These are phyloP conservation scores for Oreochromis aureus DNA, from an alignment of 2,113 vertebrate genomes.

Conservation along the genomic window DNA sequence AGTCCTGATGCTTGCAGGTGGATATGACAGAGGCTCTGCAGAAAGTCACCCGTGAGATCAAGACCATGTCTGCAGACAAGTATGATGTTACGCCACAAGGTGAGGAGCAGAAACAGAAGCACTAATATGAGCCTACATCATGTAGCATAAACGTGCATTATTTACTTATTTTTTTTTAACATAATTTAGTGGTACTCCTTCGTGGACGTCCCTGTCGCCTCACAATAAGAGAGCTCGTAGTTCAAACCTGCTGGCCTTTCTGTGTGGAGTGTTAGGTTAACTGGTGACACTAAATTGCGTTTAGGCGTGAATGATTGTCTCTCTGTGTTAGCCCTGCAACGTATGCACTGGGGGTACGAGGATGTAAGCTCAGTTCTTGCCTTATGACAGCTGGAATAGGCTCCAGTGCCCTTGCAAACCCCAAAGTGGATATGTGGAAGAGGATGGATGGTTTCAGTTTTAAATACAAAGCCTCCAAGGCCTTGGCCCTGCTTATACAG, in stretches of 20 bases:
- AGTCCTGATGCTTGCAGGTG: conserved; percentile 58
- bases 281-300: background rate
- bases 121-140: background rate
- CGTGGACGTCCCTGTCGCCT: background rate
- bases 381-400: background rate
- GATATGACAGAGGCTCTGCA: conserved; percentile 90
- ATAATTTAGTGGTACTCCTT: background rate
- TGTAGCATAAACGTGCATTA: background rate
- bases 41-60: conserved; percentile 91
- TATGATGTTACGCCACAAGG: conserved; percentile 94
- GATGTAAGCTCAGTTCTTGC: background rate
- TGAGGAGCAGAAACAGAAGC: conserved; percentile 42
- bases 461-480: background rate
- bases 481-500: background rate
- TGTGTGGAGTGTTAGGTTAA: background rate
- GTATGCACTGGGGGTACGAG: background rate
- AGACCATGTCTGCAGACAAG: conserved; percentile 89
- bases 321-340: background rate
- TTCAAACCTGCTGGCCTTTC: background rate
- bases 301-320: background rate
- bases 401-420: background rate
- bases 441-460: background rate
- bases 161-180: background rate
- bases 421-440: background rate
- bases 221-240: background rate